Evolutionary conservation across 2,113 vertebrate species (phyloP).

Genomic region (Oncorhynchus nerka): DNA sequence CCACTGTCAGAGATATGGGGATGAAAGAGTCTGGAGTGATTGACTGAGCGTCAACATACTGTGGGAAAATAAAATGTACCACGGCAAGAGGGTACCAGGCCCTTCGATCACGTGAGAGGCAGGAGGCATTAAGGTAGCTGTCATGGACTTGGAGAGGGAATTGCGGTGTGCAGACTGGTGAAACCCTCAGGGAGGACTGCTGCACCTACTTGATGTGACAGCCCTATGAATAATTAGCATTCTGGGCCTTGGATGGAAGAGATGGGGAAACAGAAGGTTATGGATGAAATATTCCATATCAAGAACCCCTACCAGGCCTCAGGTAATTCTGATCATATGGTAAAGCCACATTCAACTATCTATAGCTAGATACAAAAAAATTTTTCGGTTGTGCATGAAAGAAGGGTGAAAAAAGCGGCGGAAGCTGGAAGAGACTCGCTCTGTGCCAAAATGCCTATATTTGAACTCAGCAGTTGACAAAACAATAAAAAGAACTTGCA

Average conservation of each 20-base stretch:
- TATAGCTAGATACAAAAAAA: no score
- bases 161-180: conserved; percentile 5
- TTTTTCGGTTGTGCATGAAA: no score
- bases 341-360: not conserved
- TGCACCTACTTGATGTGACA: conserved; percentile 58
- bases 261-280: conserved; percentile 23
- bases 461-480: no score
- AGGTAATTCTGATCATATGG: conserved; percentile 6
- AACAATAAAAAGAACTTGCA: no score
- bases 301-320: conserved; percentile 46
- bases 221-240: conserved; percentile 67
- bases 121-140: conserved; percentile 68
- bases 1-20: conserved; percentile 58
- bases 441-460: no score
- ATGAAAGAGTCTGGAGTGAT: conserved; percentile 53
- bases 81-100: conserved; percentile 41
- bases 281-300: conserved; percentile 54
- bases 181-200: conserved; percentile 54
- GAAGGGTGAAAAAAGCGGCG: no score
- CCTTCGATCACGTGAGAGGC: conserved; percentile 69
- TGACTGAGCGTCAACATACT: conserved; percentile 53
- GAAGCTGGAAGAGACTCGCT: no score
- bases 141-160: conserved; percentile 67
- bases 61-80: conserved; percentile 49
- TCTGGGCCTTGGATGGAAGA: not conserved